Conservation (phyloP, 2,113 vertebrate species). For the Passer domesticus region DNA sequence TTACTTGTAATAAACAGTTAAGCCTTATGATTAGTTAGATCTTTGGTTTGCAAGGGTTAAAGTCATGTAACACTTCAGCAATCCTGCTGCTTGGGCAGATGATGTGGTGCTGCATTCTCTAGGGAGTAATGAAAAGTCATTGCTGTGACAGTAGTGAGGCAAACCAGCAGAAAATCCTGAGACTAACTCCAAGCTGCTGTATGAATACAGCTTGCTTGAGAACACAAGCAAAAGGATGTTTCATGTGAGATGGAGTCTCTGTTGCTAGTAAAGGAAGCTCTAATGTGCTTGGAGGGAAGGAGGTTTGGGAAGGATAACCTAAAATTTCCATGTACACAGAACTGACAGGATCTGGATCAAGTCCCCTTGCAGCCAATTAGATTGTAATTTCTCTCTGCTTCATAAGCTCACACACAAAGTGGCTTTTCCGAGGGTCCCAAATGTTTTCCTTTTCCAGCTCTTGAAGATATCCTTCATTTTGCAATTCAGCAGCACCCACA, state of each 20-base stretch:
- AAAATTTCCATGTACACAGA: not conserved
- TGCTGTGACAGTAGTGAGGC: not conserved
- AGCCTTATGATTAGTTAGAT: not conserved
- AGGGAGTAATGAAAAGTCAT: not conserved
- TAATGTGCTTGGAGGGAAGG: not conserved
- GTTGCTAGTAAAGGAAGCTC: not conserved
- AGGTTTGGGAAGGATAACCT: not conserved
- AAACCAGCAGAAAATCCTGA: not conserved
- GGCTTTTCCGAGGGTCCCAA: not conserved
- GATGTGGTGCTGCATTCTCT: not conserved
- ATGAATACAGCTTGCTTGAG: not conserved
- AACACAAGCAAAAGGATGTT: not conserved
- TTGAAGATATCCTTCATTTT: not conserved
- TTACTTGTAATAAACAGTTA: not conserved
- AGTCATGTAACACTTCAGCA: not conserved
- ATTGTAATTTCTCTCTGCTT: not conserved
- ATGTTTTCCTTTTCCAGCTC: not conserved
- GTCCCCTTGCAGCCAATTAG: not conserved
- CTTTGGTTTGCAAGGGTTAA: not conserved
- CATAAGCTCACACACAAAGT: not conserved
- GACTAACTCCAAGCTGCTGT: not conserved
- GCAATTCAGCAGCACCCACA: not conserved
- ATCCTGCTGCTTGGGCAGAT: not conserved
- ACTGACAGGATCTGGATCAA: not conserved
- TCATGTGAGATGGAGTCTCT: not conserved